Evolutionary conservation across 2,888 invertebrate species (phyloP).

Genomic region (Ecliptopera silaceata): DNA sequence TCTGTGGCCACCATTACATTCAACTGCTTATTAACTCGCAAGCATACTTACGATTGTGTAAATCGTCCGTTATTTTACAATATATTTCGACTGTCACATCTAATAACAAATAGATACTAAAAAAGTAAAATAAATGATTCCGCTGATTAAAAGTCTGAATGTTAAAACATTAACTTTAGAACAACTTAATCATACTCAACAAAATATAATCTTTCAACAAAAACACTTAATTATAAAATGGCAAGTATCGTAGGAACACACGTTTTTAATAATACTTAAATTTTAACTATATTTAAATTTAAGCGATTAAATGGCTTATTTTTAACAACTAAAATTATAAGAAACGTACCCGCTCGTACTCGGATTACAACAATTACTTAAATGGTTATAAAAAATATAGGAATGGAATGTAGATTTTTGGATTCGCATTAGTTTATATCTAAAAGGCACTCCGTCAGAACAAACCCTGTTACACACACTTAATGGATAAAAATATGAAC

Average conservation of each 20-base stretch:
- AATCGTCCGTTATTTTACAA: too few species aligned
- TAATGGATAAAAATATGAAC: too few species aligned
- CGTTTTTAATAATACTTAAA: neutral
- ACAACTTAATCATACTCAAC: neutral
- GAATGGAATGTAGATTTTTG: too few species aligned
- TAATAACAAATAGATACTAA: neutral
- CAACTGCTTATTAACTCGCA: too few species aligned
- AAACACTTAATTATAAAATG: neutral
- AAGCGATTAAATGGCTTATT: neutral
- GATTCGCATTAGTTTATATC: too few species aligned
- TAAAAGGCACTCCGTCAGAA: too few species aligned
- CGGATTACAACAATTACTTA: neutral
- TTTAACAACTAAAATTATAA: neutral
- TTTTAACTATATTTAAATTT: neutral
- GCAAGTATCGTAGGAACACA: neutral
- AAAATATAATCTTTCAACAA: constrained; percentile 2
- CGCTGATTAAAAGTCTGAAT: neutral
- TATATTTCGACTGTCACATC: neutral
- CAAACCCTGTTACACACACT: too few species aligned
- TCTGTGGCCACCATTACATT: too few species aligned
- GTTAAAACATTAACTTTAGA: neutral
- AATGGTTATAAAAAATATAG: too few species aligned
- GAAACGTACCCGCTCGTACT: neutral
- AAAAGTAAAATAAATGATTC: neutral
- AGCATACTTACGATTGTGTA: too few species aligned